These are phyloP conservation scores for Hemiprocne comata DNA, from an alignment of 2,113 vertebrate genomes.

Conservation along the genomic window DNA sequence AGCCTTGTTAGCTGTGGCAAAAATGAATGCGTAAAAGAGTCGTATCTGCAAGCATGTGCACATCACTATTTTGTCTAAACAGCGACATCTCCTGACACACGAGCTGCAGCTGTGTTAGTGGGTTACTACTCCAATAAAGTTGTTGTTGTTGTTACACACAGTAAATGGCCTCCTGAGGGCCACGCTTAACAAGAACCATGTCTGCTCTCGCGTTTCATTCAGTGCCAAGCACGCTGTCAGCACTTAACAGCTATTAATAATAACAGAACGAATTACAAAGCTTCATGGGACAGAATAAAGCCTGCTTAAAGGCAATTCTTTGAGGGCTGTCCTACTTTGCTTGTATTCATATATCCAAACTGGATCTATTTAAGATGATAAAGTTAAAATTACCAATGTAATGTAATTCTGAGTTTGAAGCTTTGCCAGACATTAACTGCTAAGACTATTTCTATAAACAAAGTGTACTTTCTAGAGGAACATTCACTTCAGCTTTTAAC, in stretches of 20 bases:
- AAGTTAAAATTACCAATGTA: conserved; percentile 47
- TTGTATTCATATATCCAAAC: conserved; percentile 14
- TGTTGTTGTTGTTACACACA: conserved; percentile 65
- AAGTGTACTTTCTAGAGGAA: conserved; percentile 42
- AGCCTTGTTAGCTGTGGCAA: background rate
- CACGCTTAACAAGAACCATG: conserved; percentile 63
- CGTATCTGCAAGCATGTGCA: background rate
- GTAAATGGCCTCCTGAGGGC: conserved; percentile 61
- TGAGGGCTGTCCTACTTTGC: background rate
- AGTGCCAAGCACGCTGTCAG: conserved; percentile 65
- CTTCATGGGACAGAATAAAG: conserved; percentile 41
- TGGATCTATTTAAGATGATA: conserved; percentile 41
- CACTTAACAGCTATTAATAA: conserved; percentile 70
- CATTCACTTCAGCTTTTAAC: conserved; percentile 19
- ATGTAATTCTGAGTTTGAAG: conserved; percentile 14
- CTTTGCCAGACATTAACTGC: conserved; percentile 23
- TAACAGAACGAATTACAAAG: conserved; percentile 57
- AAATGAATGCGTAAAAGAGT: background rate
- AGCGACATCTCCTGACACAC: conserved; percentile 64
- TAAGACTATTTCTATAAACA: conserved; percentile 29
- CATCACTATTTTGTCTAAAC: conserved; percentile 37
- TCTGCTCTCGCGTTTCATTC: conserved; percentile 58
- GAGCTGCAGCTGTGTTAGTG: background rate
- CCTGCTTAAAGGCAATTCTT: conserved; percentile 14
- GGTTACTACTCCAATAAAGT: conserved; percentile 53